Conservation (phyloP, 2,888 invertebrate species). For the Acanthoscelides obtectus region DNA sequence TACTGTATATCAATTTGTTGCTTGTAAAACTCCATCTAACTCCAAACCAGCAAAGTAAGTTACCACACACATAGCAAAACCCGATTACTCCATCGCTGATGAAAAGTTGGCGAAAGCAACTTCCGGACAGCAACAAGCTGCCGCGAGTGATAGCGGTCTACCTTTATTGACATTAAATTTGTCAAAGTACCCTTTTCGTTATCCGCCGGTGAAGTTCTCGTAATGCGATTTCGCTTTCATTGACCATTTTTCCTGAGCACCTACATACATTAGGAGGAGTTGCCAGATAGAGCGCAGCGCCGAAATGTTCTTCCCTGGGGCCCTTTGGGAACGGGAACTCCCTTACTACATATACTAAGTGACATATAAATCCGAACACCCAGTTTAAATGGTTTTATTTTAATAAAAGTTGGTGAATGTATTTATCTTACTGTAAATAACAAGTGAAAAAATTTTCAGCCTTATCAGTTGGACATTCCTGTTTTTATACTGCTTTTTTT, state of each 20-base stretch:
- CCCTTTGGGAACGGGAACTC: not conserved
- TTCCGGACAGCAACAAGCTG: not conserved
- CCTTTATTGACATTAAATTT: not conserved
- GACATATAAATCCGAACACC: too few relatives aligned
- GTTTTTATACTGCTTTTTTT: too few relatives aligned
- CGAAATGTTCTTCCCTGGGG: not conserved
- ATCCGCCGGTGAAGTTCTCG: not conserved
- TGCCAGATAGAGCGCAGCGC: not conserved
- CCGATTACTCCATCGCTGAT: not conserved
- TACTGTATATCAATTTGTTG: too few relatives aligned
- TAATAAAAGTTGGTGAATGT: too few relatives aligned
- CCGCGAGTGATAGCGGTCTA: not conserved
- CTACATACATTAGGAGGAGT: not conserved
- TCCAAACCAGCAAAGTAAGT: too few relatives aligned
- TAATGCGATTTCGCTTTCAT: not conserved
- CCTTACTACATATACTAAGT: too few relatives aligned
- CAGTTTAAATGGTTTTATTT: too few relatives aligned
- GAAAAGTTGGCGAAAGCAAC: not conserved
- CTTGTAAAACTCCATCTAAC: too few relatives aligned
- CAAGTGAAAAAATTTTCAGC: too few relatives aligned
- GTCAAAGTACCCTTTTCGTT: not conserved
- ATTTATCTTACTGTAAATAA: too few relatives aligned
- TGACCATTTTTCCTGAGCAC: not conserved
- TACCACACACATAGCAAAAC: not conserved
- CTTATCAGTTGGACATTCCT: too few relatives aligned